Base-by-base conservation (phyloP, 2,888 invertebrate species). In the Entomobrya multifasciata region DNA sequence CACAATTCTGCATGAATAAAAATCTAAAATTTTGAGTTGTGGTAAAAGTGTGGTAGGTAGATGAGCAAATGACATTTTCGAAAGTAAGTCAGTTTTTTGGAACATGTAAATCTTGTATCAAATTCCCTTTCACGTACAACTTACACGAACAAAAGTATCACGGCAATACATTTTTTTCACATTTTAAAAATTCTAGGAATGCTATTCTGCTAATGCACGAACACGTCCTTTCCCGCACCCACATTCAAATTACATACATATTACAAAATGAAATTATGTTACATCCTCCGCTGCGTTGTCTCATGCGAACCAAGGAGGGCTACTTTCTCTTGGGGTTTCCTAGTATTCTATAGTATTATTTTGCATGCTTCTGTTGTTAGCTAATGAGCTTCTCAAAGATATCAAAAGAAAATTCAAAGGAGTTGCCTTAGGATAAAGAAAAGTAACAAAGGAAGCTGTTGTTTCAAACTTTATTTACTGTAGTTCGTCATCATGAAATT, bases 311-410 rank as follows among this genome's bases (percentile, higher is more conserved):
- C n/a, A n/a, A n/a, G 15, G 5, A 17, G 20, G 52, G 52, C 60
- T 60, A 49, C n/a, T 49, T 49, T 49, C 13, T 49, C 49, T 49
- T 13, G 3, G 4, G 49, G 4, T 47, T 20, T 25, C 47, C 22
- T 11, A 8, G 2, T 44, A 10, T 70, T 22, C 10, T 47, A 3
- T 60, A 8, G 22, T 60, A 2, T 41, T 36, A 41, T 41, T 65
- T 65, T 41, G 13, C 65, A 65, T 36, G 5, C 60, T 78, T 27
- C 52, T 60, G 20, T 27, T 62, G 25, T 47, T 36, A 62, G 62
- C 78, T 78, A 78, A 78, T 78, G 62, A 78, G 62, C 36, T 78
- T 8, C 47, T 78, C 52, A 47, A 67, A 49, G 22, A 67, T 79
- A 67, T 79, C 65, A 79, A 79, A 79, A 60, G 65, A 44, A 67